Evolutionary conservation across 2,888 invertebrate species (phyloP).

Genomic region (Leucoptera coffeella): DNA sequence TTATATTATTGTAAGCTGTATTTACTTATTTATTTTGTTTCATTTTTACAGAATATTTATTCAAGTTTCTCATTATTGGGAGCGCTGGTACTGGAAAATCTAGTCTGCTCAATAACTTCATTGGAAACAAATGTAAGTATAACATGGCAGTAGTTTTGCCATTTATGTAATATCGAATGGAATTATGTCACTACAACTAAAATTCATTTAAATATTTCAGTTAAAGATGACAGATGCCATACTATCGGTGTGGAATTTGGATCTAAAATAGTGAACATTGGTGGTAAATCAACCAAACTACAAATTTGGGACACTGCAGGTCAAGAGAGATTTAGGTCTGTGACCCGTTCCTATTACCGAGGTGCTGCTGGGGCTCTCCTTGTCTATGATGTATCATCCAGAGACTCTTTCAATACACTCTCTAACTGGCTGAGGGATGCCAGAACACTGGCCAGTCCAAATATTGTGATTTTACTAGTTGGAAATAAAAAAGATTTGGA

Average conservation of each 20-base stretch:
- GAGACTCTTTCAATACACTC: conserved; percentile 89
- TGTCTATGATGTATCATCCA: conserved; percentile 84
- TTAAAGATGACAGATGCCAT: conserved; percentile 77
- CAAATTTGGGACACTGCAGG: conserved; percentile 92
- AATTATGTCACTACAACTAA: too few relatives aligned
- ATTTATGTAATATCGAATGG: too few relatives aligned
- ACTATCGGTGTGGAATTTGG: conserved; percentile 86
- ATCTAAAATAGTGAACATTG: conserved; percentile 77
- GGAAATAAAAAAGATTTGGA: conserved; percentile 82
- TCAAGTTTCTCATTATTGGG: conserved; percentile 81
- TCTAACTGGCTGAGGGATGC: conserved; percentile 83
- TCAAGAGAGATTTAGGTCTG: conserved; percentile 95
- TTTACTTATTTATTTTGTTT: too few relatives aligned
- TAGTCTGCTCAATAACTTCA: conserved; percentile 76
- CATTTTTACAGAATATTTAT: conserved; percentile 65
- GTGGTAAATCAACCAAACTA: conserved; percentile 74
- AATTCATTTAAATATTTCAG: conserved; percentile 28
- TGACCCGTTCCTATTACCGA: conserved; percentile 75
- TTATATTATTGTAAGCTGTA: conserved; percentile 1
- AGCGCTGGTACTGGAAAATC: conserved; percentile 82
- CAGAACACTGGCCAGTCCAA: conserved; percentile 71
- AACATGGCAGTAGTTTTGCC: too few relatives aligned
- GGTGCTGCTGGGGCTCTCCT: conserved; percentile 90
- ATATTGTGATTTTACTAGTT: conserved; percentile 73
- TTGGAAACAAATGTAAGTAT: conserved; percentile 79